phyloP scores from a whole-genome alignment of 2,888 invertebrate species.

The Amblyjoppa fuscipennis region DNA sequence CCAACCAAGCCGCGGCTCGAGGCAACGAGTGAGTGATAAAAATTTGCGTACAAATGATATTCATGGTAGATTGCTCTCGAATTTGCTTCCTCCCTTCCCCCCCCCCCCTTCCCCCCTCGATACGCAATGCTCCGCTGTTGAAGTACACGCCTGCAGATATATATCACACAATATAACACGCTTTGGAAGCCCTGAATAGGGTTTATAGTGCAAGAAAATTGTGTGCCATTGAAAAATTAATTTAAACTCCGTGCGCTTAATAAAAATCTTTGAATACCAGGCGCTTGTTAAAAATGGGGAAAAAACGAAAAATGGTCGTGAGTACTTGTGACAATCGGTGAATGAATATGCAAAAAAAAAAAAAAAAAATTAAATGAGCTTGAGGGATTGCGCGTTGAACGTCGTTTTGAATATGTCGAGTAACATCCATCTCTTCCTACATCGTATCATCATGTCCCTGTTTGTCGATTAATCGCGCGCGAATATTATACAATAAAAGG shows the following conservation, averaged over 20 bases:
- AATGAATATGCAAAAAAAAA: conserved; percentile 45
- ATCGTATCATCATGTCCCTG: conserved; percentile 48
- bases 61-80: not conserved
- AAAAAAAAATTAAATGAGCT: conserved; percentile 15
- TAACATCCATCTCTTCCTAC: conserved; percentile 13
- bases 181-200: not conserved
- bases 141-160: not conserved
- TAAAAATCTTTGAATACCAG: conserved; percentile 38
- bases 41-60: conserved; percentile 10
- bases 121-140: not conserved
- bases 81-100: not conserved
- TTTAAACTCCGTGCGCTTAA: conserved; percentile 35
- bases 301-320: conserved; percentile 21
- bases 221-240: conserved; percentile 54
- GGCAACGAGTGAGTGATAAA: conserved; percentile 1
- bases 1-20: not conserved
- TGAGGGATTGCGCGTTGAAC: not conserved
- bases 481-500: conserved; percentile 42
- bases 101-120: too few relatives aligned
- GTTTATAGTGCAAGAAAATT: not conserved
- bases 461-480: conserved; percentile 53
- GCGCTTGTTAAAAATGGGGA: conserved; percentile 46
- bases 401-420: conserved; percentile 27
- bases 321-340: conserved; percentile 42
- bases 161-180: not conserved